Base-by-base conservation (phyloP, 1,140 invertebrate species). In the Drosophila teissieri region DNA sequence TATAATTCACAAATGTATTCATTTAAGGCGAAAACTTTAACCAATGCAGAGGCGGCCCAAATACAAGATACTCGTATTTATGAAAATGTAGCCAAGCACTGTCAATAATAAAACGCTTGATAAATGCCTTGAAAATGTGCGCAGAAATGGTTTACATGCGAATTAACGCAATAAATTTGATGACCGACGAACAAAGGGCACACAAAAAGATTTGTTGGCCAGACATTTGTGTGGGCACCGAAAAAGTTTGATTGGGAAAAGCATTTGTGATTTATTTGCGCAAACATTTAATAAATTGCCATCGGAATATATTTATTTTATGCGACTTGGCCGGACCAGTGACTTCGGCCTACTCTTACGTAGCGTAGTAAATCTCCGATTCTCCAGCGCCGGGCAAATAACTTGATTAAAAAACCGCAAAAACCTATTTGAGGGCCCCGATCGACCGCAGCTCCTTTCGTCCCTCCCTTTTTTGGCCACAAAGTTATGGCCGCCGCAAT, bases 401-500 rank as follows among this genome's bases (percentile, higher is more conserved):
- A 88, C 84, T 88, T 88, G 84, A 88, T 88, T 89, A 88, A 88
- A 88, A 88, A 88, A 88, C 84, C 84, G 84, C 84, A 88, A 80
- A 88, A 88, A 88, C 84, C 84, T 84, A 88, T 88, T 75, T 75
- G 84, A 80, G 76, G 67, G 67, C 68, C 60, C 80, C 11, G 52
- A 65, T 57, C 49, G 70, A 75, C 73, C 73, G 51, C 73, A 75
- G 60, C 44, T 75, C 34, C 15, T 45, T 45, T 2, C 42, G 56
- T 37, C 42, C 49, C 69, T 73, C 46, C 37, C 44, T 54, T 60
- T 57, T 57, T 78, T 68, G 68, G 65, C 70, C 70, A 83, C 78
- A 75, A 83, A 68, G 79, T 88, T 88, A 83, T 83, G 83, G 83
- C 72, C 68, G 68, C 83, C 80, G 84, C 83, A 88, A 88, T 88